Conservation (phyloP, 1,140 invertebrate species). For the Trichonephila clavipes region DNA sequence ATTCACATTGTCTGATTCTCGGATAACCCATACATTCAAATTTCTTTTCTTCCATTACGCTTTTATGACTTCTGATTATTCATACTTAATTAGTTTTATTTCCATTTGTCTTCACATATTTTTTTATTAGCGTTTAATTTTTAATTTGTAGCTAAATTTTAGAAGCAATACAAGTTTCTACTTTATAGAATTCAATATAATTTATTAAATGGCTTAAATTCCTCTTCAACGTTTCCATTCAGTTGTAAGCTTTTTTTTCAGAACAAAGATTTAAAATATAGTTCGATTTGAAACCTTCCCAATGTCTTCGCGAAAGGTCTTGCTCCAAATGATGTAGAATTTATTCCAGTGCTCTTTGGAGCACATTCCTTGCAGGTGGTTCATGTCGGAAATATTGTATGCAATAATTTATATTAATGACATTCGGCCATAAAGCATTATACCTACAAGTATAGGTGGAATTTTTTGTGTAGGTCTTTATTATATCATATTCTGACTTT, state of each 20-base stretch:
- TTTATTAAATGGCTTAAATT: background rate
- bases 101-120: no score
- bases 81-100: no score
- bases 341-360: conserved; percentile 10
- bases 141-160: background rate
- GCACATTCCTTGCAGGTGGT: conserved; percentile 45
- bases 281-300: background rate
- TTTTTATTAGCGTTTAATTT: no score
- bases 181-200: background rate
- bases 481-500: conserved; percentile 72
- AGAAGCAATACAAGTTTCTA: background rate
- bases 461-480: conserved; percentile 23
- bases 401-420: conserved; percentile 66
- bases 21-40: no score
- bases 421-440: conserved; percentile 59
- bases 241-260: background rate
- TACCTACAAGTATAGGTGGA: conserved; percentile 41
- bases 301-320: background rate
- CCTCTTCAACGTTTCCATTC: background rate
- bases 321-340: background rate
- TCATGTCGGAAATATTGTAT: conserved; percentile 45
- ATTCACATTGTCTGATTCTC: no score
- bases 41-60: no score
- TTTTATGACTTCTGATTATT: no score
- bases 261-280: background rate